A percentile compares a stretch with the other conserved stretches of the same genome.
phyloP scores from a whole-genome alignment of 2,113 vertebrate species.

The Protobothrops mucrosquamatus region DNA sequence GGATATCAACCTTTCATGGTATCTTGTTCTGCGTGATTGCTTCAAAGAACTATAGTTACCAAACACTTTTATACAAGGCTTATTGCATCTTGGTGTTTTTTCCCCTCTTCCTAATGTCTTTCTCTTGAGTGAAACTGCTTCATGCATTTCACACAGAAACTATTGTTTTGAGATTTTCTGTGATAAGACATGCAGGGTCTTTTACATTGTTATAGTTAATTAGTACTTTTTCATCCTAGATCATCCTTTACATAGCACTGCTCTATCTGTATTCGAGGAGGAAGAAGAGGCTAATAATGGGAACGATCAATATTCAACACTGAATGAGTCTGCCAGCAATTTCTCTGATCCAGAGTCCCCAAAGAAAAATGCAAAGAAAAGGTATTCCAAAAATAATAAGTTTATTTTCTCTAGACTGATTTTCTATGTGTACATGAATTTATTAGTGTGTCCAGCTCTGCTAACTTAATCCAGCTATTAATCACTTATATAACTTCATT shows the following conservation, averaged over 20 bases:
- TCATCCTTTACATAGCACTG: conserved; percentile 75
- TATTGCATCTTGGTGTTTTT: not conserved
- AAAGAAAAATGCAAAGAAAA: conserved; percentile 3
- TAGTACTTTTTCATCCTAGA: conserved; percentile 50
- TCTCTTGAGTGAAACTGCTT: not conserved
- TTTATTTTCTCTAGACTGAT: too few relatives aligned
- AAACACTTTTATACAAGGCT: not conserved
- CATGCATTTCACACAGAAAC: not conserved
- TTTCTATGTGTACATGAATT: not conserved
- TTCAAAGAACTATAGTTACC: not conserved
- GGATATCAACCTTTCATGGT: not conserved
- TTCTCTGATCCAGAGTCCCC: not conserved
- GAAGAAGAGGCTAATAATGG: conserved; percentile 42
- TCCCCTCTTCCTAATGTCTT: not conserved
- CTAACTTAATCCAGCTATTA: not conserved
- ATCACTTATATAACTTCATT: not conserved
- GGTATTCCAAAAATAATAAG: conserved; percentile 10
- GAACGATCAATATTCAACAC: conserved; percentile 12
- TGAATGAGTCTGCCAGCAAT: accelerated
- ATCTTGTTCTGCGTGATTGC: not conserved
- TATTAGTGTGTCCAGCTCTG: not conserved
- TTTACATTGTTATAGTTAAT: not conserved
- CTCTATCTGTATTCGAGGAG: conserved; percentile 60
- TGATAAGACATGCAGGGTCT: not conserved
- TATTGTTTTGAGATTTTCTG: not conserved